These are phyloP conservation scores for Aphelinus atriplicis DNA, from an alignment of 1,140 invertebrate genomes.

Conservation along the genomic window DNA sequence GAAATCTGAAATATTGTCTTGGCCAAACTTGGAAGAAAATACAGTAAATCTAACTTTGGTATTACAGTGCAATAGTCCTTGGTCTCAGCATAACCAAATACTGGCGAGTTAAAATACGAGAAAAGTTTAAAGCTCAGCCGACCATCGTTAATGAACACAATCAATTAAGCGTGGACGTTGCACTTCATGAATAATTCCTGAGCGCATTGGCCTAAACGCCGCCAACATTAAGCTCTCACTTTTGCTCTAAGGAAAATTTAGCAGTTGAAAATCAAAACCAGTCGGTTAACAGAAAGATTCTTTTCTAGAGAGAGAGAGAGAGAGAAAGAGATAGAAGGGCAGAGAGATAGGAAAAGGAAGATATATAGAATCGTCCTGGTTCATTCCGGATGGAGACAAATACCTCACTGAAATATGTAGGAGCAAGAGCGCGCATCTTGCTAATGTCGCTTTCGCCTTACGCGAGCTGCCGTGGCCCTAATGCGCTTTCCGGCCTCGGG, in stretches of 20 bases:
- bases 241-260: not conserved
- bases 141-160: slow-evolving; percentile 41
- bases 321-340: not conserved
- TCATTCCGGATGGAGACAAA: slow-evolving; percentile 33
- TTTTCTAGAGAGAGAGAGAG: no score
- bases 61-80: no score
- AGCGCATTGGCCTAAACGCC: not conserved
- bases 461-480: not conserved
- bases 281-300: not conserved
- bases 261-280: slow-evolving; percentile 18
- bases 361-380: slow-evolving; percentile 25
- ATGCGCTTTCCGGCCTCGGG: not conserved
- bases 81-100: no score
- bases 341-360: slow-evolving; percentile 1
- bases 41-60: no score
- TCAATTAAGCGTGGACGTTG: slow-evolving; percentile 39
- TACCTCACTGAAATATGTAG: slow-evolving; percentile 38
- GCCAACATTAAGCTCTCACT: no score
- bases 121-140: slow-evolving; percentile 40
- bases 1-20: no score
- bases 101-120: slow-evolving; percentile 38
- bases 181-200: slow-evolving; percentile 40
- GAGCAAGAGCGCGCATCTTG: not conserved
- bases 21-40: no score
- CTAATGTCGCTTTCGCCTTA: slow-evolving; percentile 24